Evolutionary conservation across 2,888 invertebrate species (phyloP).

Genomic region (Phragmatobia fuliginosa): DNA sequence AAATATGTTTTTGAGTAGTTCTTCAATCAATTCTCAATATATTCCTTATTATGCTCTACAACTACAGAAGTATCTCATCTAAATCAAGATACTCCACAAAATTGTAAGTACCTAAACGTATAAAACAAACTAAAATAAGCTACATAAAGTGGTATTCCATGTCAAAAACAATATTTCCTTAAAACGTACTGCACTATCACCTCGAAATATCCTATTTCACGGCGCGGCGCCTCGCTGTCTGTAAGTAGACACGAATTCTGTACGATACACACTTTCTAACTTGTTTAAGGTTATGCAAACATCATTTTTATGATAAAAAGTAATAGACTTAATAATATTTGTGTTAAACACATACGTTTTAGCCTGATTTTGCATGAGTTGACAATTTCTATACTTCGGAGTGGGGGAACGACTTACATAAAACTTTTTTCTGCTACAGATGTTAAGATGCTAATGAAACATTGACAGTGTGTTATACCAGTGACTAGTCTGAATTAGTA

Average conservation of each 20-base stretch:
- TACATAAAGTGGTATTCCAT: background rate
- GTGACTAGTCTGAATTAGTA: background rate
- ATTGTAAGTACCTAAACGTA: background rate
- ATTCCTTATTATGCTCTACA: background rate
- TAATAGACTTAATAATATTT: background rate
- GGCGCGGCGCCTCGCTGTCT: constrained; percentile 13
- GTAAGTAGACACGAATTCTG: background rate
- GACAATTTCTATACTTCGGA: background rate
- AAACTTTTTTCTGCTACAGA: background rate
- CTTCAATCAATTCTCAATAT: background rate
- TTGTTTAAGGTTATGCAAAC: constrained; percentile 1
- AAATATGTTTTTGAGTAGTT: background rate
- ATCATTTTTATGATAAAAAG: background rate
- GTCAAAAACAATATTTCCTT: constrained; percentile 10
- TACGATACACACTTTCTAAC: constrained; percentile 2
- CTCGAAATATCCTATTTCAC: constrained; percentile 1
- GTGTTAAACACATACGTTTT: background rate
- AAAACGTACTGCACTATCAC: constrained; percentile 6
- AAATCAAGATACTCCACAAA: background rate
- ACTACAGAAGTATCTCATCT: background rate
- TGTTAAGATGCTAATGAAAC: background rate
- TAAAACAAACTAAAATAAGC: background rate
- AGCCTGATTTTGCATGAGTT: background rate
- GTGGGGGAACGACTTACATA: background rate
- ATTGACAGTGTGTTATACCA: background rate